Conservation (phyloP, 2,888 invertebrate genomes). For the Chymomyza procnemis region DNA sequence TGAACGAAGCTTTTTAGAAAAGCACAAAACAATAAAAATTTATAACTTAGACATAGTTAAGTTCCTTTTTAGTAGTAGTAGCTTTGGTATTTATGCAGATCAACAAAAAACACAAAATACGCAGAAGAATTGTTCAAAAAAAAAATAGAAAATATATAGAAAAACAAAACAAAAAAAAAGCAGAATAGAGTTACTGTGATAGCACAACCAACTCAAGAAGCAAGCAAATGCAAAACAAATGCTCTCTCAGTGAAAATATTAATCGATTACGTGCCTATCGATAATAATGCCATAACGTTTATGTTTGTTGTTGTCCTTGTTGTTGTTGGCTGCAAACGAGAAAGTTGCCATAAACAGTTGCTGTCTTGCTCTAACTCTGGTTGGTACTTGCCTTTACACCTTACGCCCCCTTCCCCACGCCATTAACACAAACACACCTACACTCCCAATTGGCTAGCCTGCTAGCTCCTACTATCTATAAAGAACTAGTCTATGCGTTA, state of each 20-base stretch:
- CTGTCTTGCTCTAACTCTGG: slow-evolving; percentile 19
- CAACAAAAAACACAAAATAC: not conserved
- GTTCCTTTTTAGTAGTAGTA: slow-evolving; percentile 32
- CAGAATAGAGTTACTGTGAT: slow-evolving; percentile 28
- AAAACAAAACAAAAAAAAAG: slow-evolving; percentile 2
- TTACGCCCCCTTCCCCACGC: slow-evolving; percentile 6
- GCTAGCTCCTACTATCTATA: slow-evolving; percentile 1
- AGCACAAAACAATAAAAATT: slow-evolving; percentile 36
- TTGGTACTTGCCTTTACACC: not conserved
- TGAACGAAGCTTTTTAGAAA: slow-evolving; percentile 46
- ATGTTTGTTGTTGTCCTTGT: not conserved
- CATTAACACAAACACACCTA: slow-evolving; percentile 8
- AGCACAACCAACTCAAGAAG: slow-evolving; percentile 4
- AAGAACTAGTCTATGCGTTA: slow-evolving; percentile 8
- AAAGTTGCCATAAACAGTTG: slow-evolving; percentile 9
- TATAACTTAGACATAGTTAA: slow-evolving; percentile 21
- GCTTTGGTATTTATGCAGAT: slow-evolving; percentile 10
- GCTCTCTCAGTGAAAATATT: slow-evolving; percentile 21
- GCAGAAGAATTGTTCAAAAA: slow-evolving; percentile 11
- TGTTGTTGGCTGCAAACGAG: slow-evolving; percentile 14
- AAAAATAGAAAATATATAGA: slow-evolving; percentile 1
- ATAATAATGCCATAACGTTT: slow-evolving; percentile 24
- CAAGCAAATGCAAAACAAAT: slow-evolving; percentile 11
- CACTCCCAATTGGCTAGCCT: slow-evolving; percentile 37
- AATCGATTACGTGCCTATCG: slow-evolving; percentile 34